Evolutionary conservation across 2,113 vertebrate genomes (phyloP).

Genomic region (Bombycilla garrulus): DNA sequence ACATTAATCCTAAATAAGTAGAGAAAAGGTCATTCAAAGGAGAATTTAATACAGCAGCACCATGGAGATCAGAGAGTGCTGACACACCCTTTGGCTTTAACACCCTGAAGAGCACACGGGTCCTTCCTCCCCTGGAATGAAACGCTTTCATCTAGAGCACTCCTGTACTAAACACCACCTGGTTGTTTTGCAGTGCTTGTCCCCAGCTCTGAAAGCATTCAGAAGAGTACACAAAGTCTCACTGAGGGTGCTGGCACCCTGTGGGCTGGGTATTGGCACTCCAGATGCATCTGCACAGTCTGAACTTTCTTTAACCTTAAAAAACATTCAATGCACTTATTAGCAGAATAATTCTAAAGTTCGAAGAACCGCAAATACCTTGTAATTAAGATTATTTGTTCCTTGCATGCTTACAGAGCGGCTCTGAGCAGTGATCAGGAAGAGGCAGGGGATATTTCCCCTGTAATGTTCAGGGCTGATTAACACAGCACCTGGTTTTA

Average conservation of each 20-base stretch:
- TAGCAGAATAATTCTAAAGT: not conserved
- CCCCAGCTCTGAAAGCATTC: not conserved
- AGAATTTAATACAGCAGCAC: not conserved
- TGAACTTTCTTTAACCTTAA: not conserved
- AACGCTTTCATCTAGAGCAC: not conserved
- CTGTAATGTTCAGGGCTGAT: not conserved
- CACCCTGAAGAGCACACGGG: not conserved
- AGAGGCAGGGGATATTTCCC: not conserved
- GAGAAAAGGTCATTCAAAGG: not conserved
- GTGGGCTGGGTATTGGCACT: not conserved
- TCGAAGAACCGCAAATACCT: constrained; percentile 10
- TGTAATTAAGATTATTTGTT: not conserved
- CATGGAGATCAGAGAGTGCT: not conserved
- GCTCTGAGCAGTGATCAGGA: not conserved
- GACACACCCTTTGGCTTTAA: not conserved
- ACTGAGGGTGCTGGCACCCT: not conserved
- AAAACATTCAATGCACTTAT: not conserved
- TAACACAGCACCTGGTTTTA: not conserved
- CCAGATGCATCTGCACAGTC: not conserved
- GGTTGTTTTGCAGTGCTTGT: not conserved
- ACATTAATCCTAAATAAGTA: not conserved
- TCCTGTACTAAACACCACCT: not conserved
- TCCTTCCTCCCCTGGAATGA: not conserved
- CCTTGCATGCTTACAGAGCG: not conserved
- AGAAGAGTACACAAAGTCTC: not conserved